Conservation (phyloP, 2,113 vertebrate species). For the Leucopsar rothschildi region DNA sequence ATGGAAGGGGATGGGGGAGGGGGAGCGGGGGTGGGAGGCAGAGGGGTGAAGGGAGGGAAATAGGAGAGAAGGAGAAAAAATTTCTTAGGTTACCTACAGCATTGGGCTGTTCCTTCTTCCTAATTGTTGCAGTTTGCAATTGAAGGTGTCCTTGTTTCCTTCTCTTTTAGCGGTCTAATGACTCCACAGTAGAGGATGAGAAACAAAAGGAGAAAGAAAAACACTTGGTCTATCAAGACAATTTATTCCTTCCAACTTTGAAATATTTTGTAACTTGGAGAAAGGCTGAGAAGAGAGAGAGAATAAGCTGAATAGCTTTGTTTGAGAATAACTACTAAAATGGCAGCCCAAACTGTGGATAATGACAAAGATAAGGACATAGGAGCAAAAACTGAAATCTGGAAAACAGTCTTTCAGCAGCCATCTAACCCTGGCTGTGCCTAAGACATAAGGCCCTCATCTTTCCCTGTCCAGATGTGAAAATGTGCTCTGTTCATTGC, state of each 20-base stretch:
- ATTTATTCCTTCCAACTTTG: background rate
- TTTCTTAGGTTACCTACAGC: background rate
- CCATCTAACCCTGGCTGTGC: background rate
- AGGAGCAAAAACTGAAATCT: background rate
- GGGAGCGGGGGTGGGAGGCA: too few species aligned
- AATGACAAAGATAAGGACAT: background rate
- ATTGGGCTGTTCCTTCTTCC: background rate
- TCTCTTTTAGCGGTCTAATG: background rate
- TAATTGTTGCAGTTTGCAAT: background rate
- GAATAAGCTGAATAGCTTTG: background rate
- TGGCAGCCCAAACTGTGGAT: background rate
- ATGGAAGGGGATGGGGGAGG: accelerated
- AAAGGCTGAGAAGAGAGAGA: background rate
- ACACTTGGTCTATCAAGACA: background rate
- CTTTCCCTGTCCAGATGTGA: background rate
- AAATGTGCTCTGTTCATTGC: background rate
- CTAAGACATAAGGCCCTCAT: background rate
- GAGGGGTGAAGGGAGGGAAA: too few species aligned
- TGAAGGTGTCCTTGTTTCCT: background rate
- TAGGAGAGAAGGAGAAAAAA: accelerated
- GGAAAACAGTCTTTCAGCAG: background rate
- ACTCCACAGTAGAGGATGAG: background rate
- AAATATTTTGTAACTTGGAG: background rate
- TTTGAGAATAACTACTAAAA: background rate
- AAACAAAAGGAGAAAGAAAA: background rate